These are phyloP conservation scores for Minunthozetes semirufus DNA, from an alignment of 2,888 invertebrate species.

Conservation along the genomic window DNA sequence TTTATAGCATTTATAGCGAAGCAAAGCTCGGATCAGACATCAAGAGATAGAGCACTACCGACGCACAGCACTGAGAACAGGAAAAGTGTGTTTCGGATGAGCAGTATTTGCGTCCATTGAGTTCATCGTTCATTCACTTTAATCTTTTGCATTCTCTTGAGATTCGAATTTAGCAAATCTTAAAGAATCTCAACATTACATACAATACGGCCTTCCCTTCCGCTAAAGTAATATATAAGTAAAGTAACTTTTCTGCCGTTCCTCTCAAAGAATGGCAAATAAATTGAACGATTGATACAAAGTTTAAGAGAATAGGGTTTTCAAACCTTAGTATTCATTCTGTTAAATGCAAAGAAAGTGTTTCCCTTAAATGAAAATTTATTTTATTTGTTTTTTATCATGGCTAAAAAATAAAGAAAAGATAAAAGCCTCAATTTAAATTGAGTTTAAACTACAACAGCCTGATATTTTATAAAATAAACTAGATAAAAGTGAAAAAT, in stretches of 20 bases:
- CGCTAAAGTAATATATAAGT: neutral
- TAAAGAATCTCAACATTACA: constrained; percentile 9
- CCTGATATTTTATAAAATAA: too few species aligned
- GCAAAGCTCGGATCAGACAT: neutral
- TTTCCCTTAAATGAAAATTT: too few species aligned
- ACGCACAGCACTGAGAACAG: neutral
- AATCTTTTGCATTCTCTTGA: constrained; percentile 16
- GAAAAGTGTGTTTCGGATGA: neutral
- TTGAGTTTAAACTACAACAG: too few species aligned
- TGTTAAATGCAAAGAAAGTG: too few species aligned
- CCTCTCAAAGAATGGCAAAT: too few species aligned
- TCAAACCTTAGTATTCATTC: too few species aligned
- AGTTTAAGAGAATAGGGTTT: too few species aligned
- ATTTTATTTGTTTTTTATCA: too few species aligned
- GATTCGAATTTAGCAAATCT: constrained; percentile 21
- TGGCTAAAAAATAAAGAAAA: too few species aligned
- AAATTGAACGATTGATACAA: too few species aligned
- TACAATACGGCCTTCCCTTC: neutral
- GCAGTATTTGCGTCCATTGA: neutral
- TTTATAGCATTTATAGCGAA: neutral
- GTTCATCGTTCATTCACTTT: constrained; percentile 21
- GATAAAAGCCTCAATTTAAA: too few species aligned
- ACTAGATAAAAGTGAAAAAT: too few species aligned
- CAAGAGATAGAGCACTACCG: neutral
- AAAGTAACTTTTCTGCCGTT: neutral